phyloP scores from a whole-genome alignment of 2,888 invertebrate genomes.

The Osmoderma eremita region DNA sequence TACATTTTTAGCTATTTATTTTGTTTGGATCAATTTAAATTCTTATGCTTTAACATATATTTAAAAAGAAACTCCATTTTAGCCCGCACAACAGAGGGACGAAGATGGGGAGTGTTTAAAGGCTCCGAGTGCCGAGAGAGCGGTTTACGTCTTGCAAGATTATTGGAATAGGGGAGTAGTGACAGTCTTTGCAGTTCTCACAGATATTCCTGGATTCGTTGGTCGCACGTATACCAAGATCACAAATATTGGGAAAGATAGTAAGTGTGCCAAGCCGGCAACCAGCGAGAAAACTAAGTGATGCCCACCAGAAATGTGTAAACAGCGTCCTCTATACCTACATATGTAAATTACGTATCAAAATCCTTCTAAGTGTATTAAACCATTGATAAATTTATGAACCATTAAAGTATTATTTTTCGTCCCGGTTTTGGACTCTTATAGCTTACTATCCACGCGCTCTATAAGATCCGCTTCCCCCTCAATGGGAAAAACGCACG shows the following conservation, averaged over 20 bases:
- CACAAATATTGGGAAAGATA: constrained; percentile 8
- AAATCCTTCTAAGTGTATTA: too few species aligned
- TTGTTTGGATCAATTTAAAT: background rate
- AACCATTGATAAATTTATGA: too few species aligned
- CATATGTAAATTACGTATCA: too few species aligned
- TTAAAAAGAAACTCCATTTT: constrained; percentile 35
- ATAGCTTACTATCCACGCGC: too few species aligned
- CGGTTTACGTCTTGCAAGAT: constrained; percentile 49
- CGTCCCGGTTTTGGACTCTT: too few species aligned
- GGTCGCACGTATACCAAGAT: background rate
- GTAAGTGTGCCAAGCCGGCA: background rate
- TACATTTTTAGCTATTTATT: background rate
- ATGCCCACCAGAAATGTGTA: too few species aligned
- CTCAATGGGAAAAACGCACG: too few species aligned
- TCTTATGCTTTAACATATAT: background rate
- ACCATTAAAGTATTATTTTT: too few species aligned
- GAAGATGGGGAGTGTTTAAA: constrained; percentile 47
- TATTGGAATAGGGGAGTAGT: constrained; percentile 52
- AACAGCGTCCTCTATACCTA: too few species aligned
- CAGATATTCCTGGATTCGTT: constrained; percentile 49
- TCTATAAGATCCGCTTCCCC: too few species aligned
- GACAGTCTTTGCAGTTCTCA: constrained; percentile 50
- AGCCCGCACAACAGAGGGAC: constrained; percentile 42
- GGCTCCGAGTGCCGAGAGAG: constrained; percentile 49
- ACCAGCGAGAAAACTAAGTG: too few species aligned